Conservation (phyloP, 2,113 vertebrate species). For the Coturnix japonica region DNA sequence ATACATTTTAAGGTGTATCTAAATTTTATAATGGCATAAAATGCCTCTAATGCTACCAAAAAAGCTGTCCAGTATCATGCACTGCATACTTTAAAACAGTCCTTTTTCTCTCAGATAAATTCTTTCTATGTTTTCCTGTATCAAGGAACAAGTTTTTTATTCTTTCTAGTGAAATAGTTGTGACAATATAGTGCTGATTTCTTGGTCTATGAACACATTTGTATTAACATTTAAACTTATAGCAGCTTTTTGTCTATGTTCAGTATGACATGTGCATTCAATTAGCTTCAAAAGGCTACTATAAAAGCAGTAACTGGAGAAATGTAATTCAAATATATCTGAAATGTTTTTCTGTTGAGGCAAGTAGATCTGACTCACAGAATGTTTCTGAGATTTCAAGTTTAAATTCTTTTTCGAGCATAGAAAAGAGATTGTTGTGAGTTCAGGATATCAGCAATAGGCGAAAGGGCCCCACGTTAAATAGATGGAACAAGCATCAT, state of each 20-base stretch:
- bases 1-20: not conserved
- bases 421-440: not conserved
- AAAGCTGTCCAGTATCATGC: not conserved
- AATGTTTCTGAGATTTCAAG: not conserved
- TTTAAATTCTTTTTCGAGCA: not conserved
- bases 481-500: conserved; percentile 1
- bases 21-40: not conserved
- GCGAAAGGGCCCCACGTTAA: not conserved
- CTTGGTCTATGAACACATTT: not conserved
- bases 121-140: not conserved
- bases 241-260: conserved; percentile 12
- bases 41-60: not conserved
- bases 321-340: not conserved
- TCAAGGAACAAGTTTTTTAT: not conserved
- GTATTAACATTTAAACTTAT: not conserved
- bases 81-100: not conserved
- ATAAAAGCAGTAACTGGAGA: conserved; percentile 4
- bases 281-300: conserved; percentile 36
- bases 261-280: conserved; percentile 14
- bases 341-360: conserved; percentile 1
- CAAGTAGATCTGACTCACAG: not conserved
- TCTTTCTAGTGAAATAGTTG: conserved; percentile 10
- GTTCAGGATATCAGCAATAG: not conserved
- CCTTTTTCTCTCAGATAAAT: not conserved
- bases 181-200: not conserved